phyloP scores from a whole-genome alignment of 2,113 vertebrate species.

The Tachycineta bicolor region DNA sequence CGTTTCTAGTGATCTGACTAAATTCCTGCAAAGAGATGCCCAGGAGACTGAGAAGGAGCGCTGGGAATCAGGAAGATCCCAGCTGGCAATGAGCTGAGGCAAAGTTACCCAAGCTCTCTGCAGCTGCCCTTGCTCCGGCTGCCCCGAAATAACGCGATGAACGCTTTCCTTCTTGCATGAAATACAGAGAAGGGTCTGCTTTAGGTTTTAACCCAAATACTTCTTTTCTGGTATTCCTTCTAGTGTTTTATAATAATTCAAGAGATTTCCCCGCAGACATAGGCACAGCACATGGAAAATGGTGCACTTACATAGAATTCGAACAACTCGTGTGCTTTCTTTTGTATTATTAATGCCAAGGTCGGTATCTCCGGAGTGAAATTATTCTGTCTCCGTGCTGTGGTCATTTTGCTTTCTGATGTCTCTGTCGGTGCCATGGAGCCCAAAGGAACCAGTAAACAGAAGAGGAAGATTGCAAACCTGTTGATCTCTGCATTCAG shows the following conservation, averaged over 20 bases:
- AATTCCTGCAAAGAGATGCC: not conserved
- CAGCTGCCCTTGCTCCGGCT: not conserved
- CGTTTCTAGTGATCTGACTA: not conserved
- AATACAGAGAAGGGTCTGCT: not conserved
- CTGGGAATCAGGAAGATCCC: not conserved
- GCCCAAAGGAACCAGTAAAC: not conserved
- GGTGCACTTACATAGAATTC: conserved; percentile 15
- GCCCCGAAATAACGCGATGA: not conserved
- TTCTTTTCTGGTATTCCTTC: not conserved
- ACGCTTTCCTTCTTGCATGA: not conserved
- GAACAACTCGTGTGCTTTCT: fast-evolving
- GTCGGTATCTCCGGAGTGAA: not conserved
- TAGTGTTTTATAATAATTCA: not conserved
- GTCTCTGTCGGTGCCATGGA: not conserved
- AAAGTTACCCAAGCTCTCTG: not conserved
- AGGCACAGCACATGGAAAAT: not conserved
- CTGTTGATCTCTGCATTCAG: conserved; percentile 8
- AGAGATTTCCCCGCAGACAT: not conserved
- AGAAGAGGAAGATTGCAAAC: conserved; percentile 30
- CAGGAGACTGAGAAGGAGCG: not conserved
- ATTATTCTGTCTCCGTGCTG: not conserved
- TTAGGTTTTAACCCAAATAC: not conserved
- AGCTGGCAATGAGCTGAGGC: not conserved
- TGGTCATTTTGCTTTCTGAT: not conserved
- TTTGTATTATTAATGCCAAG: not conserved